Base-by-base conservation (phyloP, 1,140 invertebrate genomes). In the Pseudoatta argentina region DNA sequence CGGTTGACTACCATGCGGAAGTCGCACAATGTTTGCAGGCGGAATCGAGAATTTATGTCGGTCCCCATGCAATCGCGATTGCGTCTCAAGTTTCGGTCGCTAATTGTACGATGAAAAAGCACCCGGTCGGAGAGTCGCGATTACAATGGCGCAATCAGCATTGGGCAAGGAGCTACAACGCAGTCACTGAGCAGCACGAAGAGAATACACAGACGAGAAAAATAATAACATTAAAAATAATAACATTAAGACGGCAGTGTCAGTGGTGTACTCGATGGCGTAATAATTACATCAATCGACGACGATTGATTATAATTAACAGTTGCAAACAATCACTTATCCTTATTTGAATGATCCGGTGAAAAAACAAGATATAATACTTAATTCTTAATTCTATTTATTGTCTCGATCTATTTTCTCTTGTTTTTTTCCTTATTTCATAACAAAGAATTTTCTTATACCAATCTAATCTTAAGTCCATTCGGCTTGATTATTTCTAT, bases 101-200 rank as follows among this genome's bases (percentile, higher is more conserved):
- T 89, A 89, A 89, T 89, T 89, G 87, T 63, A 89, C 85, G 66
- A 79, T 57, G 83, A 89, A 89, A 81, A 89, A 86, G 87, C 72
- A 76, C 83, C 51, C 57, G 77, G 79, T 82, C 85, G 76, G 87
- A 57, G 87, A 89, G 72, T 44, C 72, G 71, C 87, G 87, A 89
- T 89, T 89, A 89, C 73, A 89, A 77, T 89, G 87, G 85, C 88
- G 88, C 86, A 89, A 89, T 89, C 76, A 66, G 55, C 51, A 78
- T 89, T 87, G 77, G 57, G 77, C 44, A 89, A 89, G 88, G n/a
- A 82, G 64, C 77, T 83, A 64, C 55, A 66, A 89, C 69, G 61
- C 72, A 59, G 66, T 61, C 66, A 27, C 27, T 8, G 2, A 57
- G 55, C 57, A 51, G 53, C 57, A 59, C 57, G 18, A 72, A 55